Percentiles rank a stretch among this genome's conserved stretches.
Evolutionary conservation across 2,888 invertebrate species (phyloP).

Genomic region (Melipona bicolor): DNA sequence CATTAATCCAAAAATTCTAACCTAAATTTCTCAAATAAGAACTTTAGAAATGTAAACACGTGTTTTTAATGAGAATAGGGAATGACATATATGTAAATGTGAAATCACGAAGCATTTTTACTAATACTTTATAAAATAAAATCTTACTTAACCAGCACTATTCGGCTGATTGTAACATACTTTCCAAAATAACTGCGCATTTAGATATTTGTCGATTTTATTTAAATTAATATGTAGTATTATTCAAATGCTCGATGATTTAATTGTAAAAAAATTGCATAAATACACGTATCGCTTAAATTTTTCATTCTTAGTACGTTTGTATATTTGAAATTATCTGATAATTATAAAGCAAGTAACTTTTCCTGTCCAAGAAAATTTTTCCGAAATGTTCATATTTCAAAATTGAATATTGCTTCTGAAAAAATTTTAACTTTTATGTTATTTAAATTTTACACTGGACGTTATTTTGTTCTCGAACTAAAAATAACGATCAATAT

Average conservation of each 20-base stretch:
- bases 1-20: slow-evolving; percentile 32
- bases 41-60: slow-evolving; percentile 9
- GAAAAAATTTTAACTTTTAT: slow-evolving; percentile 16
- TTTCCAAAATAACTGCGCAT: slow-evolving; percentile 16
- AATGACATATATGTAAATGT: slow-evolving; percentile 30
- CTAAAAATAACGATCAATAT: slow-evolving; percentile 17
- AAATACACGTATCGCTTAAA: neutral
- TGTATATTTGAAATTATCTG: slow-evolving; percentile 5
- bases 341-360: slow-evolving; percentile 1
- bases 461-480: slow-evolving; percentile 30
- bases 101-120: slow-evolving; percentile 24
- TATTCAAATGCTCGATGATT: slow-evolving; percentile 6
- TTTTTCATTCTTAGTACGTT: neutral
- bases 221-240: slow-evolving; percentile 20
- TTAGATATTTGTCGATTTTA: slow-evolving; percentile 13
- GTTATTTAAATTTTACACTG: slow-evolving; percentile 24
- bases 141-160: slow-evolving; percentile 15
- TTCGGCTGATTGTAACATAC: slow-evolving; percentile 10
- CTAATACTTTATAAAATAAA: slow-evolving; percentile 29
- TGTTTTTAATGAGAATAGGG: neutral
- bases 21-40: neutral
- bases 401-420: neutral
- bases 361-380: slow-evolving; percentile 1
- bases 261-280: slow-evolving; percentile 2
- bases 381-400: slow-evolving; percentile 1